Base-by-base conservation (phyloP, 1,140 invertebrate species). In the Tetraneura akinire region DNA sequence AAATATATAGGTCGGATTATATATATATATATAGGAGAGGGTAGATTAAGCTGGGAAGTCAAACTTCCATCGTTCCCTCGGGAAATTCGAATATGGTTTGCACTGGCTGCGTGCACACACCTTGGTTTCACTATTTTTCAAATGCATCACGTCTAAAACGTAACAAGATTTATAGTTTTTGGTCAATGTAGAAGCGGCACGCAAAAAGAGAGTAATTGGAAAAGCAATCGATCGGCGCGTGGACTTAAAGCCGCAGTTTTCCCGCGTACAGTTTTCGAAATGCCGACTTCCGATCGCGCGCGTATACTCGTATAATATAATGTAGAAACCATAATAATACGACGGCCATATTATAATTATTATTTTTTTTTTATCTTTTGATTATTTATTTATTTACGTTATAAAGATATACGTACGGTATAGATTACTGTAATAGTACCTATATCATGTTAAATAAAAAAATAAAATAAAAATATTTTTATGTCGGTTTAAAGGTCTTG, bases 21-120 rank as follows among this genome's bases (percentile, higher is more conserved):
- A n/a, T n/a, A n/a, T n/a, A n/a, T n/a, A n/a, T n/a, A 13, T n/a
- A 23, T 3, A 23, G 42, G 13, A 9, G 21, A 47, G 32, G 21
- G n/a, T n/a, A 68, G 66, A 68, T 68, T 68, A 68, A 47, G 66
- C 42, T 45, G 14, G 37, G 21, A 47, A 68, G 66, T 68, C 37
- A 68, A 23, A 68, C 66, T 68, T 68, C 21, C 66, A 68, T 68
- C 37, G 66, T 45, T 68, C 66, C 66, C 66, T 4, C 5, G 66
- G 66, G 66, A 68, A 68, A 68, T 68, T 68, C 66, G 66, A 68
- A 68, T 68, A 68, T 68, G 42, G 66, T 68, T 68, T 68, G 66
- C 66, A 16, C 42, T 2, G 66, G 42, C 66, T 37, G 37, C 8
- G 37, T n/a, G 37, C 42, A 45, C 66, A 37, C 32, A 47, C 66